Evolutionary conservation across 2,797 vertebrate genomes (phyloP).

Genomic region (Anisognathus igniventris): DNA sequence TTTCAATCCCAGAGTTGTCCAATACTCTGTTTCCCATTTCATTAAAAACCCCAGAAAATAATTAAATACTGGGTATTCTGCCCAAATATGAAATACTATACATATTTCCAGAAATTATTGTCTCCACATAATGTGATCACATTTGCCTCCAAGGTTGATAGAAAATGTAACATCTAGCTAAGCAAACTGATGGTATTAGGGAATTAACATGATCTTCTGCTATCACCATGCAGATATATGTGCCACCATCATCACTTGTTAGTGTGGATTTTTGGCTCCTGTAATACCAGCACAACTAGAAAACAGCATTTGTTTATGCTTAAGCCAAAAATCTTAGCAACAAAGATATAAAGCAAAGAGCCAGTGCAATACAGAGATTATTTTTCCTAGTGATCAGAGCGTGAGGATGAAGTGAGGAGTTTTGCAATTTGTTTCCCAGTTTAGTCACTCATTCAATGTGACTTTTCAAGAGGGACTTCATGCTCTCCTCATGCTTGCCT

Average conservation of each 20-base stretch:
- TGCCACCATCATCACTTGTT: rapidly evolving
- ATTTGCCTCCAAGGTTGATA: not conserved
- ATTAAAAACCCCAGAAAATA: not conserved
- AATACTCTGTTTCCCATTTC: not conserved
- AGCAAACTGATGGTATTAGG: not conserved
- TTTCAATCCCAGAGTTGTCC: not conserved
- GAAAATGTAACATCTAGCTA: not conserved
- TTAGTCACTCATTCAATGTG: not conserved
- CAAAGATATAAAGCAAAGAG: not conserved
- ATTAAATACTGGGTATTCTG: not conserved
- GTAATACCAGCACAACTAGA: not conserved
- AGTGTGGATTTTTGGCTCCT: conserved; percentile 11
- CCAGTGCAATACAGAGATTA: not conserved
- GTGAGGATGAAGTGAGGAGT: not conserved
- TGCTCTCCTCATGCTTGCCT: not conserved
- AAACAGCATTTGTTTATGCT: not conserved
- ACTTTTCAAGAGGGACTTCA: not conserved
- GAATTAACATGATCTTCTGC: not conserved
- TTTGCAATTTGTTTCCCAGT: not conserved
- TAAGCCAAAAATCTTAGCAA: conserved; percentile 30
- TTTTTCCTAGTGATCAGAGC: not conserved
- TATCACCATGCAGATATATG: not conserved
- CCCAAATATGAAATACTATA: not conserved
- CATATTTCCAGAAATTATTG: not conserved
- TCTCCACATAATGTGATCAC: not conserved